Conservation (phyloP, 2,888 invertebrate genomes). For the Xestobium rufovillosum region DNA sequence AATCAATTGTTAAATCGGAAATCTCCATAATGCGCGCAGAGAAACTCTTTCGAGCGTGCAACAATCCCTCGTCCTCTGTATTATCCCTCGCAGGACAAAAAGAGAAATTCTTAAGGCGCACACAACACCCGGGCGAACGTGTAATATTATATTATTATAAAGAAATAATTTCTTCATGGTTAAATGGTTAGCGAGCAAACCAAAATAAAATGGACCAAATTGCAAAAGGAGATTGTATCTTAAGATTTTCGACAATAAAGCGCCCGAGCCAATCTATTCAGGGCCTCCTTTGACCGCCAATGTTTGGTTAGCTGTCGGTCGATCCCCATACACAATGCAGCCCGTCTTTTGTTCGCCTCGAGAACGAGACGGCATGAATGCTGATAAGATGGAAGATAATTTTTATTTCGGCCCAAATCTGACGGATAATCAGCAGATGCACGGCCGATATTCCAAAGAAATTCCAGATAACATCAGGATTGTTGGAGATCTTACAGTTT, state of each 20-base stretch:
- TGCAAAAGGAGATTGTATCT: slow-evolving; percentile 40
- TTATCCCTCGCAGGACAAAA: neutral
- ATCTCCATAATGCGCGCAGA: too few relatives aligned
- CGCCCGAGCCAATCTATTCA: slow-evolving; percentile 40
- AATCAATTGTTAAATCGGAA: too few relatives aligned
- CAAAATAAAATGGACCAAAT: slow-evolving; percentile 36
- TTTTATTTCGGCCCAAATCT: slow-evolving; percentile 20
- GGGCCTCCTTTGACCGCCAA: slow-evolving; percentile 51
- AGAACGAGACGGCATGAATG: slow-evolving; percentile 34
- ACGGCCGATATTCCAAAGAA: slow-evolving; percentile 26
- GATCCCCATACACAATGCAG: slow-evolving; percentile 32
- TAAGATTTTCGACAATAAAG: slow-evolving; percentile 33
- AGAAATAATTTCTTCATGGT: slow-evolving; percentile 45
- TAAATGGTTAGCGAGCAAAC: slow-evolving; percentile 41
- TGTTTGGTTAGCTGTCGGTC: slow-evolving; percentile 60
- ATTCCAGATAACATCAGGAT: slow-evolving; percentile 22
- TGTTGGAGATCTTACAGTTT: neutral
- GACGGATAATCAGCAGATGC: slow-evolving; percentile 29
- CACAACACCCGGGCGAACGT: slow-evolving; percentile 29
- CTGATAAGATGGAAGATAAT: slow-evolving; percentile 35
- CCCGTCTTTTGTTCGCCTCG: slow-evolving; percentile 29
- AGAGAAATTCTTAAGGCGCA: slow-evolving; percentile 1
- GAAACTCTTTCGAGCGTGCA: slow-evolving; percentile 3
- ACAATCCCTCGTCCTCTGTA: neutral
- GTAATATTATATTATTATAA: slow-evolving; percentile 45